These are phyloP conservation scores for Anadara kagoshimensis DNA, from an alignment of 1,140 invertebrate genomes.

Conservation along the genomic window DNA sequence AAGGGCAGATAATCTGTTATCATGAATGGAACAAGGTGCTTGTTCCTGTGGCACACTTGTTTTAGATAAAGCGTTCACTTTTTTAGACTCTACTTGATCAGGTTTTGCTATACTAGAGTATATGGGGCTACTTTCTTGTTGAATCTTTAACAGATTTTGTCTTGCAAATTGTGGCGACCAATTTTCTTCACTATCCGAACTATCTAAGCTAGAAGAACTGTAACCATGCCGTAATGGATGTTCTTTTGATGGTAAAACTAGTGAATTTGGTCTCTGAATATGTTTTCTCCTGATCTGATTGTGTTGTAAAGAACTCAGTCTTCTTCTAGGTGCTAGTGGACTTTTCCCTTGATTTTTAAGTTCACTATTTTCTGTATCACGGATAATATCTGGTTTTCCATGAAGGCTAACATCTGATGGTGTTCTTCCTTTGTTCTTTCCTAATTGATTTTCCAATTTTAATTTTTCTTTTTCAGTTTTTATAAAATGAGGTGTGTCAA, in stretches of 20 bases:
- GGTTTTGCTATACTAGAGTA: too few relatives aligned
- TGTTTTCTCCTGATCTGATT: constrained; percentile 31
- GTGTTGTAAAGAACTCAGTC: constrained; percentile 12
- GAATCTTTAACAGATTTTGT: constrained; percentile 18
- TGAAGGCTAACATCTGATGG: constrained; percentile 25
- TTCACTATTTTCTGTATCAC: constrained; percentile 51
- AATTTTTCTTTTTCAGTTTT: constrained; percentile 24
- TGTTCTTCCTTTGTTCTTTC: constrained; percentile 8
- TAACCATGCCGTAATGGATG: constrained; percentile 59
- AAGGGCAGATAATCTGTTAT: too few relatives aligned
- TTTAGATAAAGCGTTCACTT: too few relatives aligned
- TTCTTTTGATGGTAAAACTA: constrained; percentile 61
- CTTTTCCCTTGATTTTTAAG: constrained; percentile 37
- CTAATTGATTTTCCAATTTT: constrained; percentile 10
- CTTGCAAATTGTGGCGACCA: constrained; percentile 34
- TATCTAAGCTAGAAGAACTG: constrained; percentile 49
- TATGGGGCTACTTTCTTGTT: too few relatives aligned
- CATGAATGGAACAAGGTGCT: too few relatives aligned
- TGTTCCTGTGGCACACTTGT: too few relatives aligned
- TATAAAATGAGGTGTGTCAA: constrained; percentile 34
- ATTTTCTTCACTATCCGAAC: constrained; percentile 47
- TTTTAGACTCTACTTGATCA: too few relatives aligned
- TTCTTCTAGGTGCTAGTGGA: constrained; percentile 26
- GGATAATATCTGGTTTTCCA: constrained; percentile 54
- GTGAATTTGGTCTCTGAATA: constrained; percentile 54